A percentile compares a stretch with the other conserved stretches of the same genome.
phyloP scores from a whole-genome alignment of 2,113 vertebrate species.

The Ptyas mucosa region DNA sequence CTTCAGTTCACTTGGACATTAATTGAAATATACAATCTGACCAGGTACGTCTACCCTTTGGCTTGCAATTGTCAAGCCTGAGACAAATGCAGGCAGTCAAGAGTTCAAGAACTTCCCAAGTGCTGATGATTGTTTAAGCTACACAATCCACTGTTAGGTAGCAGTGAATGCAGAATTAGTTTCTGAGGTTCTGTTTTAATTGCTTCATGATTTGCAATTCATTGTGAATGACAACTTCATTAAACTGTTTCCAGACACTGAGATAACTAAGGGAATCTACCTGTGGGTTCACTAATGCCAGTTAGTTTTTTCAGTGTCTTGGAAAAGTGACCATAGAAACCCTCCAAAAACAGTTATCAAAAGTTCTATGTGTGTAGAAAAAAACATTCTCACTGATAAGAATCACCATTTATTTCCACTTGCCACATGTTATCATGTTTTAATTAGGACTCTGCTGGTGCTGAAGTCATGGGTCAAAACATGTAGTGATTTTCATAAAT shows the following conservation, averaged over 20 bases:
- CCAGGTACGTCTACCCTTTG: background rate
- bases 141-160: background rate
- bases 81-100: background rate
- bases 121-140: background rate
- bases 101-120: background rate
- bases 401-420: background rate
- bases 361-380: background rate
- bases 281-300: background rate
- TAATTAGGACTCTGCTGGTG: background rate
- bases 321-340: background rate
- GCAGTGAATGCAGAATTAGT: background rate
- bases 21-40: background rate
- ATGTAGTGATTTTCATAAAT: background rate
- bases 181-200: background rate
- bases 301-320: background rate
- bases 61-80: background rate
- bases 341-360: background rate
- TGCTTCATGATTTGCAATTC: background rate
- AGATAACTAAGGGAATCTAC: background rate
- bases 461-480: background rate
- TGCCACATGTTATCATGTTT: background rate
- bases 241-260: background rate
- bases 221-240: background rate
- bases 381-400: background rate
- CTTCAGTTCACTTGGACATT: background rate